phyloP scores from a whole-genome alignment of 1,140 invertebrate genomes.

The Solenopsis fugax region DNA sequence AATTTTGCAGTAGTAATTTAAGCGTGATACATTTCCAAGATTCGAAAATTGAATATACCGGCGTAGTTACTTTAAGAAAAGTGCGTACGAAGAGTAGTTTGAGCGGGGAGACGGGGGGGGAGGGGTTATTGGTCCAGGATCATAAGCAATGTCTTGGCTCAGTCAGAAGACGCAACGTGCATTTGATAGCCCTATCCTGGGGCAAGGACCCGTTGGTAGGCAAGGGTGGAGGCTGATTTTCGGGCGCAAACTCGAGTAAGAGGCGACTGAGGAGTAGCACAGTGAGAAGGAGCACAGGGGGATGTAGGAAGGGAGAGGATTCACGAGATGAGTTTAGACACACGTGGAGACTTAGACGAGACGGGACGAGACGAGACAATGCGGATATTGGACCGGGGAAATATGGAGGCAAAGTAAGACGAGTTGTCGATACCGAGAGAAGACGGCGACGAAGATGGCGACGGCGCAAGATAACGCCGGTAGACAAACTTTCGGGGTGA shows the following conservation, averaged over 20 bases:
- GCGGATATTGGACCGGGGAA: slow-evolving; percentile 83
- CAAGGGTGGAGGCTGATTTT: slow-evolving; percentile 76
- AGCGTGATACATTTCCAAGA: background rate
- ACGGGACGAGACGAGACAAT: slow-evolving; percentile 81
- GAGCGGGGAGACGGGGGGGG: background rate
- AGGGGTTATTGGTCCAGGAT: slow-evolving; percentile 25
- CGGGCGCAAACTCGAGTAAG: slow-evolving; percentile 76
- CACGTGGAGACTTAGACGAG: slow-evolving; percentile 78
- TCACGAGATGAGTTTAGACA: slow-evolving; percentile 79
- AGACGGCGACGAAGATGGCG: slow-evolving; percentile 33
- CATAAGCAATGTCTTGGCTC: slow-evolving; percentile 42
- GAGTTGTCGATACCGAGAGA: slow-evolving; percentile 82
- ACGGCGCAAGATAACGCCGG: slow-evolving; percentile 78
- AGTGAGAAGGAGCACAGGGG: background rate
- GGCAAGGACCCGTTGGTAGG: slow-evolving; percentile 78
- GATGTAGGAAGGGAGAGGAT: slow-evolving; percentile 15
- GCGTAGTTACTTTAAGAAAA: background rate
- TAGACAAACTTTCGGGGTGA: slow-evolving; percentile 79
- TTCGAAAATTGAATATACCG: background rate
- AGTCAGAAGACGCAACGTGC: slow-evolving; percentile 81
- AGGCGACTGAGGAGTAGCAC: slow-evolving; percentile 35
- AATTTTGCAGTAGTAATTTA: background rate
- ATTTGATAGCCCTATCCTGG: slow-evolving; percentile 85
- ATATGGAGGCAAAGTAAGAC: slow-evolving; percentile 81
- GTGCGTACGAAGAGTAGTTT: background rate